Evolutionary conservation across 1,140 invertebrate genomes (phyloP).

Genomic region (Bombyx mori): ASM3026992v2 NC_085112.1:2751001-2751500

Average conservation of each 20-base stretch:
- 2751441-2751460: no score
- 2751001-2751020: slow-evolving; percentile 33
- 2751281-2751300: no score
- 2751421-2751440: no score
- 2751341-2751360: no score
- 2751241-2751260: slow-evolving; percentile 30
- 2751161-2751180: slow-evolving; percentile 8
- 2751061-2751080: slow-evolving; percentile 51
- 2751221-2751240: slow-evolving; percentile 42
- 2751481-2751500: no score
- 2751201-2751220: slow-evolving; percentile 33
- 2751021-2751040: slow-evolving; percentile 48
- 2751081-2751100: slow-evolving; percentile 27
- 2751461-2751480: no score
- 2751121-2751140: slow-evolving; percentile 27
- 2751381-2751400: no score
- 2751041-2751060: slow-evolving; percentile 48
- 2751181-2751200: slow-evolving; percentile 16
- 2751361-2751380: no score
- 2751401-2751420: no score
- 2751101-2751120: slow-evolving; percentile 13
- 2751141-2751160: slow-evolving; percentile 19
- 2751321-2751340: no score
- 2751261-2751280: slow-evolving; percentile 35
- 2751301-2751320: no score